These are phyloP conservation scores for Drosophila dives DNA, from an alignment of 2,888 invertebrate species.

Conservation along the genomic window DNA sequence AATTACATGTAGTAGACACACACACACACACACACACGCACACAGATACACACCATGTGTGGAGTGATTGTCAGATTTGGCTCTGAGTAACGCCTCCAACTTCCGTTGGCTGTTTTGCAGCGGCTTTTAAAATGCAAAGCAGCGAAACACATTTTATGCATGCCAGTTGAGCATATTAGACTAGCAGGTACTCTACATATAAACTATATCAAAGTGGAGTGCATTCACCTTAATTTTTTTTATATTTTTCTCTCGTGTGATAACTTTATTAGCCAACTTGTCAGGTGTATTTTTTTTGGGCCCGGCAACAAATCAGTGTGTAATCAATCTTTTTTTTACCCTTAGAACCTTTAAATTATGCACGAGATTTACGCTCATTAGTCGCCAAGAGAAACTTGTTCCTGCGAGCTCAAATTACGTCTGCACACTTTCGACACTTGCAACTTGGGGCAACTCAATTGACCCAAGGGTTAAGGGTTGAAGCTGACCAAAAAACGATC, in stretches of 20 bases:
- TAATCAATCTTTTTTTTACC: constrained; percentile 22
- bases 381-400: constrained; percentile 12
- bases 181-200: constrained; percentile 1
- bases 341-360: constrained; percentile 29
- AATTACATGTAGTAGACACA: constrained; percentile 37
- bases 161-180: neutral
- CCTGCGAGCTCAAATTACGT: constrained; percentile 33
- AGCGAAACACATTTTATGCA: constrained; percentile 1
- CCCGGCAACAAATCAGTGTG: constrained; percentile 1
- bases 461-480: constrained; percentile 74
- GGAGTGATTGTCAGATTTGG: constrained; percentile 74
- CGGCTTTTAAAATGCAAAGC: constrained; percentile 50
- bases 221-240: neutral
- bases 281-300: neutral
- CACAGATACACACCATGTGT: constrained; percentile 41
- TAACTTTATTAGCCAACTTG: constrained; percentile 1
- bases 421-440: constrained; percentile 49
- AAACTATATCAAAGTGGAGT: neutral
- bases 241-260: neutral
- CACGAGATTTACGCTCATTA: constrained; percentile 40
- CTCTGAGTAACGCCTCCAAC: constrained; percentile 81
- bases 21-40: constrained; percentile 1
- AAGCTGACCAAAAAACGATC: constrained; percentile 30
- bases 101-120: constrained; percentile 75
- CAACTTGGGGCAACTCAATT: constrained; percentile 27